Conservation (phyloP, 2,113 vertebrate species). For the Thamnaconus septentrionalis region DNA sequence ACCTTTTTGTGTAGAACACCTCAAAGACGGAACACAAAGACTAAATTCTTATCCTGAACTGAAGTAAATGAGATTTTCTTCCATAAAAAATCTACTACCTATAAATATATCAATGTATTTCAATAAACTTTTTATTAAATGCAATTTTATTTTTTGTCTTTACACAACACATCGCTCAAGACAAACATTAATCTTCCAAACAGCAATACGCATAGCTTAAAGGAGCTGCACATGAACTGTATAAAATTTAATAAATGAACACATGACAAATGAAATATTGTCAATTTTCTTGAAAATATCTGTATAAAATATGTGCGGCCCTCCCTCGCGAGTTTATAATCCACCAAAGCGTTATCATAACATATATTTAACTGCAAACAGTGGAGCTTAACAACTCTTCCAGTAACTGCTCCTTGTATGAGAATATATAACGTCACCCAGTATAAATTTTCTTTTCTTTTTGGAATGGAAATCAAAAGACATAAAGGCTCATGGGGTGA, state of each 20-base stretch:
- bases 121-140: conserved; percentile 51
- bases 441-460: conserved; percentile 18
- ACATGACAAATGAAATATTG: conserved; percentile 64
- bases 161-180: conserved; percentile 62
- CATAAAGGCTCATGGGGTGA: conserved; percentile 63
- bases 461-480: conserved; percentile 22
- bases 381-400: conserved; percentile 52
- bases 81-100: conserved; percentile 55
- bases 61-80: conserved; percentile 58
- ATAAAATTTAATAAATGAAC: conserved; percentile 67
- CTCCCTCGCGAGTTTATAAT: conserved; percentile 50
- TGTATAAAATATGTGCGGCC: conserved; percentile 51
- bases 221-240: conserved; percentile 74
- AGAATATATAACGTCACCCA: conserved; percentile 39
- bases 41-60: conserved; percentile 52
- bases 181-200: conserved; percentile 69
- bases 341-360: conserved; percentile 53
- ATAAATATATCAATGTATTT: conserved; percentile 33
- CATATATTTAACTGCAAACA: conserved; percentile 55
- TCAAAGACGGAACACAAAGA: conserved; percentile 68
- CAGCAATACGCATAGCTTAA: conserved; percentile 61
- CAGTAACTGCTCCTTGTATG: conserved; percentile 19
- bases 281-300: conserved; percentile 42
- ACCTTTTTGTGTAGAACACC: conserved; percentile 63
- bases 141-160: conserved; percentile 50